These are phyloP conservation scores for Eufriesea mexicana DNA, from an alignment of 1,140 invertebrate species.

Conservation along the genomic window DNA sequence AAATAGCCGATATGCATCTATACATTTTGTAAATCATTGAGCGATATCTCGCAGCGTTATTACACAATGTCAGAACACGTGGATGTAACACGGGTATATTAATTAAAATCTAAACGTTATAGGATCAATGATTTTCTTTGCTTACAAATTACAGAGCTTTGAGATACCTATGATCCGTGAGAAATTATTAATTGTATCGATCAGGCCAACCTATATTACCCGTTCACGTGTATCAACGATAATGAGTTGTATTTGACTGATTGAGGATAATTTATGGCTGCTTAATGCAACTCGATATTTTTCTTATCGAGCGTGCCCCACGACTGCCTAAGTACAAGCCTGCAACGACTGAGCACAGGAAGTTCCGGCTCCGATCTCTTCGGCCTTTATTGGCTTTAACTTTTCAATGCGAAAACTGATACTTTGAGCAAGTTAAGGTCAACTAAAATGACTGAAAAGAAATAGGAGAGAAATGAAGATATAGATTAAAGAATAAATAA, in stretches of 20 bases:
- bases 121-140: not conserved
- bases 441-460: not conserved
- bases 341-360: not conserved
- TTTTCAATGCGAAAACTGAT: not conserved
- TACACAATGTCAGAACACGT: not conserved
- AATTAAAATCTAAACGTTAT: conserved; percentile 7
- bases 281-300: conserved; percentile 39
- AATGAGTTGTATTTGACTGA: not conserved
- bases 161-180: not conserved
- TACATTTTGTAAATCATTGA: not conserved
- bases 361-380: not conserved
- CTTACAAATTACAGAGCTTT: not conserved
- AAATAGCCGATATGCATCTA: not conserved
- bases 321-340: not conserved
- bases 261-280: conserved; percentile 35
- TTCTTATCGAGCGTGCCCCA: conserved; percentile 21
- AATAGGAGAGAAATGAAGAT: no score
- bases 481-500: not conserved
- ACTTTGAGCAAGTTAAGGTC: not conserved
- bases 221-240: conserved; percentile 8
- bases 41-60: not conserved
- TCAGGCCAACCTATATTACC: not conserved
- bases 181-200: conserved; percentile 40
- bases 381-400: conserved; percentile 3
- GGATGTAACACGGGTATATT: not conserved